Conservation (phyloP, 2,797 vertebrate genomes). For the Pogoniulus pusillus region DNA sequence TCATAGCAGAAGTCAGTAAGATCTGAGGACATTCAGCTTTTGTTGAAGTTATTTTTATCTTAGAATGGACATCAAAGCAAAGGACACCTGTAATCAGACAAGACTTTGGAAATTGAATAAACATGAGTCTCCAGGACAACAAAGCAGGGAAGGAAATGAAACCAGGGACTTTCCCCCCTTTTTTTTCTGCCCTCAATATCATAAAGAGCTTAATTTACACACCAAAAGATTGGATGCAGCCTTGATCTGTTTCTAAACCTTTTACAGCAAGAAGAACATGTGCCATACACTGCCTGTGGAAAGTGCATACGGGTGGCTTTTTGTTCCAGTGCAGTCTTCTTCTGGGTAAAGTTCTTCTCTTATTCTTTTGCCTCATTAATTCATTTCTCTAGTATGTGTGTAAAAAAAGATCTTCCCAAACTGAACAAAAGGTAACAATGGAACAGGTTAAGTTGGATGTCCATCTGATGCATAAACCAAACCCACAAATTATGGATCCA, state of each 20-base stretch:
- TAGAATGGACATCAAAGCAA: neutral
- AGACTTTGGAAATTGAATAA: neutral
- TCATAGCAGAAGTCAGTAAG: neutral
- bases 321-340: constrained; percentile 89
- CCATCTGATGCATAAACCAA: neutral
- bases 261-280: constrained; percentile 84
- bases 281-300: constrained; percentile 88
- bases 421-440: neutral
- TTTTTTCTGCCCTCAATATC: neutral
- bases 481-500: neutral
- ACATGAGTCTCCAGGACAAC: neutral
- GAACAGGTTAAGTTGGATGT: neutral
- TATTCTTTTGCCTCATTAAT: neutral
- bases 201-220: neutral
- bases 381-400: neutral
- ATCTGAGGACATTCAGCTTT: neutral
- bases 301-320: constrained; percentile 83
- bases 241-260: constrained; percentile 14
- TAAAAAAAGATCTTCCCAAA: neutral
- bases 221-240: neutral
- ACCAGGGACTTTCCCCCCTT: neutral
- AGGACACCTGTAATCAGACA: neutral
- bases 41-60: neutral
- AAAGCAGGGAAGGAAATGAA: neutral
- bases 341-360: constrained; percentile 85